Percentiles rank a stretch among this genome's conserved stretches.
These are phyloP conservation scores for Cantharis rustica DNA, from an alignment of 2,888 invertebrate species.

Conservation along the genomic window DNA sequence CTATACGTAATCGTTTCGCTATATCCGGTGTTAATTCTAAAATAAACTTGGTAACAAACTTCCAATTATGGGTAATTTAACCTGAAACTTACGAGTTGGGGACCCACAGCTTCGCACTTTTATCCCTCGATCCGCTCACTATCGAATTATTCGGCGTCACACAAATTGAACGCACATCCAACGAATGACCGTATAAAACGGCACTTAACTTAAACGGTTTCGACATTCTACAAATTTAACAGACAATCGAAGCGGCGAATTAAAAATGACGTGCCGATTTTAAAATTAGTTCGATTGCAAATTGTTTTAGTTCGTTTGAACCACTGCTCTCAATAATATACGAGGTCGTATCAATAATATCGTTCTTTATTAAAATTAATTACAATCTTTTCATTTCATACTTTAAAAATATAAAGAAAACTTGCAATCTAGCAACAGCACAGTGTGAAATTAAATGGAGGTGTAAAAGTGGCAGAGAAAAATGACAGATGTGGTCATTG, in stretches of 20 bases:
- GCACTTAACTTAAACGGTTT: constrained; percentile 77
- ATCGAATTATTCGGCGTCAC: constrained; percentile 71
- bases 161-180: constrained; percentile 82
- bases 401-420: background rate
- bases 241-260: background rate
- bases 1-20: constrained; percentile 69
- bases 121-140: constrained; percentile 87
- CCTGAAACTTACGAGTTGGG: constrained; percentile 66
- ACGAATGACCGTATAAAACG: constrained; percentile 77
- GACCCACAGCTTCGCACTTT: constrained; percentile 85
- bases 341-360: background rate
- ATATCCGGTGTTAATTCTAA: constrained; percentile 65
- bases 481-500: background rate
- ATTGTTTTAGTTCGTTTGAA: background rate
- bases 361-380: background rate
- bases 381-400: background rate
- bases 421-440: background rate
- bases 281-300: background rate
- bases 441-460: background rate
- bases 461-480: background rate
- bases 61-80: constrained; percentile 14
- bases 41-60: constrained; percentile 37
- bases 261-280: background rate
- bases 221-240: constrained; percentile 41
- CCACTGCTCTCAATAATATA: background rate